Evolutionary conservation across 2,888 invertebrate genomes (phyloP).

Genomic region (Cybosia mesomella): DNA sequence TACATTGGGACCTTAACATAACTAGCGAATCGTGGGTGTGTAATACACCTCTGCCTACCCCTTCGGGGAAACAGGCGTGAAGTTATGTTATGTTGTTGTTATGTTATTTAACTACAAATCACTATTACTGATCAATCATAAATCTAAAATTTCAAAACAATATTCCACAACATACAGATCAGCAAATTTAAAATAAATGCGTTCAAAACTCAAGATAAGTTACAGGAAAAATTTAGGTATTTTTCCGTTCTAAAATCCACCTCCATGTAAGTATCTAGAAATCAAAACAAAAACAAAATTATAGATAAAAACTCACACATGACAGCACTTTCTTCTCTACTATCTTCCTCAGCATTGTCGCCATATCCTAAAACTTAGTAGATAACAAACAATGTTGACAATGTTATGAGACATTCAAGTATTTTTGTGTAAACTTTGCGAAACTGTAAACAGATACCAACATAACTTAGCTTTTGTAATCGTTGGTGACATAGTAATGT

Average conservation of each 20-base stretch:
- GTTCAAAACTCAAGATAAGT: too few relatives aligned
- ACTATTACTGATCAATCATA: too few relatives aligned
- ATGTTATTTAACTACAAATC: too few relatives aligned
- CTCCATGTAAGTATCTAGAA: conserved; percentile 10
- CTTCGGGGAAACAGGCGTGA: too few relatives aligned
- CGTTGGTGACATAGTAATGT: conserved; percentile 25
- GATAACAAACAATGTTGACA: conserved; percentile 52
- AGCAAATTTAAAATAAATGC: too few relatives aligned
- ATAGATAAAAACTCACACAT: conserved; percentile 20
- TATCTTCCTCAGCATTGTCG: conserved; percentile 18
- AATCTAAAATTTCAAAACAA: too few relatives aligned
- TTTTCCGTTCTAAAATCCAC: background rate
- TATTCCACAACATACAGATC: too few relatives aligned
- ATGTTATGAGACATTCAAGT: conserved; percentile 44
- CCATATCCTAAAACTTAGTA: conserved; percentile 35
- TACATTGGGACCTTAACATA: too few relatives aligned
- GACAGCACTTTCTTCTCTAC: conserved; percentile 25
- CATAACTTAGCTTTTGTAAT: conserved; percentile 15
- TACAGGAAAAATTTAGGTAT: too few relatives aligned
- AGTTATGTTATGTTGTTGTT: too few relatives aligned
- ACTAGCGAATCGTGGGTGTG: too few relatives aligned
- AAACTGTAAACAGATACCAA: conserved; percentile 36
- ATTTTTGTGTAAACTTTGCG: conserved; percentile 49
- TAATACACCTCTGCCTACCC: too few relatives aligned
- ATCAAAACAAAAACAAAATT: conserved; percentile 19